Evolutionary conservation across 1,140 invertebrate genomes (phyloP).

Genomic region (Cyrtorhinus lividipennis): DNA sequence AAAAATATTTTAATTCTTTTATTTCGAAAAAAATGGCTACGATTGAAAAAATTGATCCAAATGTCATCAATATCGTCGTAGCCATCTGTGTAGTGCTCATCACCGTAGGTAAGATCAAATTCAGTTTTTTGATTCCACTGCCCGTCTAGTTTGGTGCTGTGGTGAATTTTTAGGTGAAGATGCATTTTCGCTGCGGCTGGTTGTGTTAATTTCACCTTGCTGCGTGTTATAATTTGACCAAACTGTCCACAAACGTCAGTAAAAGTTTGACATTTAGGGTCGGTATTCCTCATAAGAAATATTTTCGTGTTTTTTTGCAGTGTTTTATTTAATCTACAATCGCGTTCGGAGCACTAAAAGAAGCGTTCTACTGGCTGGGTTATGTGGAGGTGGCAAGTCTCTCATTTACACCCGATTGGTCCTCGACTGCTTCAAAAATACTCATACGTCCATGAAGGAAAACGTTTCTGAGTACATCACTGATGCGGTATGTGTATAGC

Average conservation of each 20-base stretch:
- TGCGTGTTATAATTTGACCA: too few species aligned
- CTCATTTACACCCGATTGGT: slow-evolving; percentile 58
- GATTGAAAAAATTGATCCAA: neutral
- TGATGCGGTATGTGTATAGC: slow-evolving; percentile 37
- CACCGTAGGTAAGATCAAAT: neutral
- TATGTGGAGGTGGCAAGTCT: slow-evolving; percentile 78
- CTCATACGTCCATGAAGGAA: slow-evolving; percentile 73
- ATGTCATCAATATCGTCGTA: neutral
- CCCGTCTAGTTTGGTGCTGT: too few species aligned
- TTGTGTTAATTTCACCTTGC: too few species aligned
- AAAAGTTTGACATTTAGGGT: too few species aligned
- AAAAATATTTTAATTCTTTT: too few species aligned
- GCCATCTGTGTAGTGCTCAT: neutral
- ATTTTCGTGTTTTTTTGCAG: neutral
- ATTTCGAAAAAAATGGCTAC: too few species aligned
- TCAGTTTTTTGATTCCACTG: too few species aligned
- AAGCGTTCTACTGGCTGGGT: slow-evolving; percentile 38
- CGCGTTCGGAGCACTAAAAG: neutral
- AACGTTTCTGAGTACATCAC: slow-evolving; percentile 54
- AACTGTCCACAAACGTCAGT: too few species aligned
- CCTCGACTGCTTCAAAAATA: slow-evolving; percentile 52
- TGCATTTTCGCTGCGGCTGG: too few species aligned
- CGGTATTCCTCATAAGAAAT: neutral
- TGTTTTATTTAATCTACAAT: neutral
- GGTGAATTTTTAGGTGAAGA: too few species aligned